Evolutionary conservation across 2,113 vertebrate genomes (phyloP).

Genomic region (Mugil cephalus): DNA sequence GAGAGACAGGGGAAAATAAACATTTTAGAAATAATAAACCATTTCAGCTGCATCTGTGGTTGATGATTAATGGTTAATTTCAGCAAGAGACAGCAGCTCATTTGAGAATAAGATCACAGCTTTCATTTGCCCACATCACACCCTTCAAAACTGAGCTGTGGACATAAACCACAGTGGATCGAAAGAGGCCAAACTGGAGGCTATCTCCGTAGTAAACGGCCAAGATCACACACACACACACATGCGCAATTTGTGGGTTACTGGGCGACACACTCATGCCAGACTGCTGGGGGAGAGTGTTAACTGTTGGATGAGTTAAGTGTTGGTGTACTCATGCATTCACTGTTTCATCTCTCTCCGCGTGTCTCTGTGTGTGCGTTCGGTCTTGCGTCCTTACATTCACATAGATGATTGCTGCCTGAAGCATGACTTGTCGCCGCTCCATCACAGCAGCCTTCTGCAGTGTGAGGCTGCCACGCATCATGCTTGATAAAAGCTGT

Average conservation of each 20-base stretch:
- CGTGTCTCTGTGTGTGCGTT: background rate
- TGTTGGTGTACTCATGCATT: conserved; percentile 69
- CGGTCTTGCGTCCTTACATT: background rate
- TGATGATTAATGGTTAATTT: conserved; percentile 37
- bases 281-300: conserved; percentile 36
- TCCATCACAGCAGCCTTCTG: conserved; percentile 1
- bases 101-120: conserved; percentile 30
- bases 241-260: conserved; percentile 37
- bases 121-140: conserved; percentile 43
- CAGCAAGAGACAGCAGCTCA: conserved; percentile 1
- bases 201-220: conserved; percentile 19
- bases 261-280: conserved; percentile 31
- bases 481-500: conserved; percentile 25
- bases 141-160: conserved; percentile 14
- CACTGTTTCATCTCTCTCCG: conserved; percentile 36
- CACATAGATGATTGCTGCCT: background rate
- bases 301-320: conserved; percentile 35
- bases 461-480: conserved; percentile 1
- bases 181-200: conserved; percentile 24
- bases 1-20: no score
- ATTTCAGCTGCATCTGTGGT: conserved; percentile 19
- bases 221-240: conserved; percentile 2
- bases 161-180: conserved; percentile 18
- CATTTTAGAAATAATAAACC: no score
- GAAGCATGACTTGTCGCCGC: conserved; percentile 25